These are phyloP conservation scores for Galeopterus variegatus DNA, from an alignment of 2,113 vertebrate species.

Conservation along the genomic window DNA sequence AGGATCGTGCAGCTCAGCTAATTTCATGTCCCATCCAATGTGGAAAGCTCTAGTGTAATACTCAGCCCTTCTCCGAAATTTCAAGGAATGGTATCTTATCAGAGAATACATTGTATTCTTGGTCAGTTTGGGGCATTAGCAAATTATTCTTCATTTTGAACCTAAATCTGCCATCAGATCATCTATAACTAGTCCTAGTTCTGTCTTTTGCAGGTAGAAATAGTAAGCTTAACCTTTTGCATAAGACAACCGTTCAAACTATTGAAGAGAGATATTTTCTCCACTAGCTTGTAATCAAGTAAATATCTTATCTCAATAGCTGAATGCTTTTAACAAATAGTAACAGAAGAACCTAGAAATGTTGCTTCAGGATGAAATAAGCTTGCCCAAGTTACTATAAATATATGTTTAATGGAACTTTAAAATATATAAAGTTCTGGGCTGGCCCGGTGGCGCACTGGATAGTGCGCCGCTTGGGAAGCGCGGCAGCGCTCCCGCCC, in stretches of 20 bases:
- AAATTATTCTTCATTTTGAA: slow-evolving; percentile 38
- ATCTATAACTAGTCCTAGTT: background rate
- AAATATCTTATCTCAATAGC: background rate
- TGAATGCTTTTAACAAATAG: background rate
- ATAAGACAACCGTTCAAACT: background rate
- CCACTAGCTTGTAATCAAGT: background rate
- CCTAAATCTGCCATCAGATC: background rate
- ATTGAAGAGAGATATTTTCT: background rate
- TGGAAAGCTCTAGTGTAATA: background rate
- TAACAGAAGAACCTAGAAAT: background rate
- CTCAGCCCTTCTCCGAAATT: background rate
- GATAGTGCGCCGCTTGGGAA: too few species aligned
- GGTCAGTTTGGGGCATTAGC: background rate
- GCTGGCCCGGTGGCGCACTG: too few species aligned
- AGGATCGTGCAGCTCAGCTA: background rate
- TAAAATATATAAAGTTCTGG: background rate
- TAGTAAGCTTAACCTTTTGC: background rate
- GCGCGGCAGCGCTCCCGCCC: too few species aligned
- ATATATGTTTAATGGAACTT: background rate
- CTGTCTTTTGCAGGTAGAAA: background rate
- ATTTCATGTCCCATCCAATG: background rate
- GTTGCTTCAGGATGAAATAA: background rate
- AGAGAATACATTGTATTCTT: background rate
- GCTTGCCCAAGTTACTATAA: background rate
- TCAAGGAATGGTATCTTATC: background rate